Evolutionary conservation across 1,140 invertebrate genomes (phyloP), one percentile per base, ranked within the genome.

Genomic region (Pseudomyrmex cubaensis): DNA sequence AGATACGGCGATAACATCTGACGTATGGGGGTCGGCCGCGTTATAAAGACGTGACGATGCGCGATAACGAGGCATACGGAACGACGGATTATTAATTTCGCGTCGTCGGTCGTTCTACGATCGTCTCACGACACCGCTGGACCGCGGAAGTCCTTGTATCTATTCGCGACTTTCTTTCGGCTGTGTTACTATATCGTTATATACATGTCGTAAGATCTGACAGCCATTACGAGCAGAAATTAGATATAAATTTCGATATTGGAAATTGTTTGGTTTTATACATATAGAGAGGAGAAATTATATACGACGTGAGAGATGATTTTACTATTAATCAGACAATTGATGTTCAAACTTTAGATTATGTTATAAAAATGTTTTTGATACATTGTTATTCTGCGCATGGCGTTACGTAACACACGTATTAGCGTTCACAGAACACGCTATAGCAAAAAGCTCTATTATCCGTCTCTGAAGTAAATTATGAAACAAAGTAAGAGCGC

Each of bases 1-100:
- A 88, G 86, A 90, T 89, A 88, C 87, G 70, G 82, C 86, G 89
- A 90, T 90, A 90, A 74, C 88, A 90, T 91, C 90, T 87, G 86
- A 89, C 88, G 89, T 90, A 89, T 87, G 80, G 72, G 73, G 82
- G 74, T 75, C 84, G 78, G 76, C 75, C 86, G 88, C 87, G 88
- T 89, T 88, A 91, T 90, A 88, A 90, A 90, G 89, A 90, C 90
- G 82, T 88, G 86, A 90, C 78, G 87, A 91, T 90, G 86, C 85
- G 86, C 84, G 90, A 90, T 90, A 90, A 90, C 86, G 84, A 84
- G 76, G 83, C 84, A 88, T 86, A 88, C 85, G 82, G 84, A 89
- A 83, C 86, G 84, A 85, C 84, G 87, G 86, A 90, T 90, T 89
- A 90, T 90, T 89, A 90, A 90, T 90, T 88, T 90, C 74, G 66